Evolutionary conservation across 1,140 invertebrate genomes (phyloP), one percentile per base, ranked within the genome.

Genomic region (Polypedilum vanderplanki): DNA sequence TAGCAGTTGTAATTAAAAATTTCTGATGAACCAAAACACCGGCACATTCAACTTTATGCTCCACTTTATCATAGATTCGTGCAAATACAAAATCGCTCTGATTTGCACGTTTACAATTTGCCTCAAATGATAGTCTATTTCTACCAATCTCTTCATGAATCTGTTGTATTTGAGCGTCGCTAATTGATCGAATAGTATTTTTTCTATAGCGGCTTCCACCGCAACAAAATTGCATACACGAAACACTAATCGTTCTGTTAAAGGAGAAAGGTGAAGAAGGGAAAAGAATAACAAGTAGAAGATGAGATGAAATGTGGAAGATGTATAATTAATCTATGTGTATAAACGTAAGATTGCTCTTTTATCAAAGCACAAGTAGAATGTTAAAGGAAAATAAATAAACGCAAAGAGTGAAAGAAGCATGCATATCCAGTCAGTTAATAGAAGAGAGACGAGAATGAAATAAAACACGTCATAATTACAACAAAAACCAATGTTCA

Each of bases 1-100:
- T 70, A 9, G 65, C 65, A 8, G 65, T 70, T 2, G 65, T 70
- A 18, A 70, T 70, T 70, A 70, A 18, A 18, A 70, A 70, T 70
- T 70, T 70, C 15, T 70, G 65, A 70, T 70, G 65, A 18, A 70
- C 65, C 15, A 70, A 10, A n/a, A 70, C 65, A 5, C 17, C 65
- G 18, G 65, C 17, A 70, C 65, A 70, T 18, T 18, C 18, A 3
- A 9, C 18, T 18, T 70, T 70, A 70, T 70, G 65, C 9, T 18
- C 17, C 20, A 22, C 9, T 22, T 70, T 70, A 22, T 70, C 65
- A 22, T 18, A 70, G 18, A 70, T 20, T 70, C 65, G 17, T 70
- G 65, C 65, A 70, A 70, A 70, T 20, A 70, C 65, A 70, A 70
- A 70, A 70, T 70, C 20, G 5, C 15, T 18, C 4, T 17, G 4